Percentiles rank a stretch among this genome's conserved stretches.
phyloP scores from a whole-genome alignment of 2,888 invertebrate species.

The Erebia epiphron region DNA sequence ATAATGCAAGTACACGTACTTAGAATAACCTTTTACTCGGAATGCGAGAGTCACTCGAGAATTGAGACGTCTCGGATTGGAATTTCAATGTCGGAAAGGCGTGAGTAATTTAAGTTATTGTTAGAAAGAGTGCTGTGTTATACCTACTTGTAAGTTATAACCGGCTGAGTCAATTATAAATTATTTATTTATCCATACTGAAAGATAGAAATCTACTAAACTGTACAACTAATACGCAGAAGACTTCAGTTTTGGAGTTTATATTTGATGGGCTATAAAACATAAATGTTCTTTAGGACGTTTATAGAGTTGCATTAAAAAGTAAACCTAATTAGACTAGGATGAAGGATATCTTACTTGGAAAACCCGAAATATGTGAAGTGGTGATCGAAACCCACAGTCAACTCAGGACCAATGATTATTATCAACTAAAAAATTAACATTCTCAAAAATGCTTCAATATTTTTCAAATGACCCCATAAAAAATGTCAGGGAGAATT shows the following conservation, averaged over 20 bases:
- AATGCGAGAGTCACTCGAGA: conserved; percentile 30
- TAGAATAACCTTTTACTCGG: conserved; percentile 21
- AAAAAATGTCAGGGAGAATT: background rate
- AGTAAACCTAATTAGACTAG: background rate
- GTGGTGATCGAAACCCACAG: too few relatives aligned
- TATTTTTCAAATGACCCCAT: background rate
- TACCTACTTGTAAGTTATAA: too few relatives aligned
- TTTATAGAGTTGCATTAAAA: background rate
- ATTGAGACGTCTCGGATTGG: conserved; percentile 9
- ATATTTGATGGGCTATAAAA: too few relatives aligned
- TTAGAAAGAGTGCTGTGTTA: conserved; percentile 6
- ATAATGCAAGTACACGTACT: conserved; percentile 16
- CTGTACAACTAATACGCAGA: too few relatives aligned
- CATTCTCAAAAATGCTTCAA: too few relatives aligned
- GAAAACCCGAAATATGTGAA: too few relatives aligned
- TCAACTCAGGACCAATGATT: too few relatives aligned
- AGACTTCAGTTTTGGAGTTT: too few relatives aligned
- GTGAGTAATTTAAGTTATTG: conserved; percentile 9
- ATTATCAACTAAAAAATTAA: too few relatives aligned
- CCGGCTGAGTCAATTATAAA: background rate
- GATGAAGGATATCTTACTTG: too few relatives aligned
- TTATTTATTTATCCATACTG: background rate
- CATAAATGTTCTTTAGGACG: background rate
- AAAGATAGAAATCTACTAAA: too few relatives aligned
- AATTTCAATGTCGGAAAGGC: conserved; percentile 24